Evolutionary conservation across 1,140 invertebrate genomes (phyloP).

Genomic region (Zaprionus inermis): DNA sequence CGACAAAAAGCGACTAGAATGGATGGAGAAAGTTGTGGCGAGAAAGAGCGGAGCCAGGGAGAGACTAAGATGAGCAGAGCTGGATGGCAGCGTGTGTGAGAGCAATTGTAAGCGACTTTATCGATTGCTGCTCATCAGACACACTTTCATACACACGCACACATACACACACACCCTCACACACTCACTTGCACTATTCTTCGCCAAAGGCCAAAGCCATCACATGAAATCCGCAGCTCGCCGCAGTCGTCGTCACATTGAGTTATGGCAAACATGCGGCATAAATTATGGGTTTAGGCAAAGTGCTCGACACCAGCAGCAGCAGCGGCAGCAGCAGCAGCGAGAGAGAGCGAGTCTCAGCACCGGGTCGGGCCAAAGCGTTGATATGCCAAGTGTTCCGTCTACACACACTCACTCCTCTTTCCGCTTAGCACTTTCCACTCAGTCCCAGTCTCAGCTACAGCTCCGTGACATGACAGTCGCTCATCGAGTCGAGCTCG

Average conservation of each 20-base stretch:
- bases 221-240: conserved; percentile 4
- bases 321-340: background rate
- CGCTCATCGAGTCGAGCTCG: conserved; percentile 56
- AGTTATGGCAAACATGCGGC: conserved; percentile 81
- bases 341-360: background rate
- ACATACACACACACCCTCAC: background rate
- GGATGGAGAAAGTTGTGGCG: no score
- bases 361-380: conserved; percentile 34
- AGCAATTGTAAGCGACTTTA: conserved; percentile 56
- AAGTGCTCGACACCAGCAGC: conserved; percentile 34
- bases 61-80: background rate
- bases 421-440: no score
- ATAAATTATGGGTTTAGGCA: conserved; percentile 74
- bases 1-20: conserved; percentile 59
- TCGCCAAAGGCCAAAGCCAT: background rate
- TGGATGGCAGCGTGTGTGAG: background rate
- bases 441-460: background rate
- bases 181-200: background rate
- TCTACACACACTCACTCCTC: conserved; percentile 7
- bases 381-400: conserved; percentile 72
- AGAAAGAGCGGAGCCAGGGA: background rate
- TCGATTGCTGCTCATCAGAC: conserved; percentile 70
- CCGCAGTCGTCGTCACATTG: conserved; percentile 48
- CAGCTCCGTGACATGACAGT: conserved; percentile 66
- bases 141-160: conserved; percentile 13